Conservation (phyloP, 1,140 invertebrate species). For the Drosophila kikkawai region DNA sequence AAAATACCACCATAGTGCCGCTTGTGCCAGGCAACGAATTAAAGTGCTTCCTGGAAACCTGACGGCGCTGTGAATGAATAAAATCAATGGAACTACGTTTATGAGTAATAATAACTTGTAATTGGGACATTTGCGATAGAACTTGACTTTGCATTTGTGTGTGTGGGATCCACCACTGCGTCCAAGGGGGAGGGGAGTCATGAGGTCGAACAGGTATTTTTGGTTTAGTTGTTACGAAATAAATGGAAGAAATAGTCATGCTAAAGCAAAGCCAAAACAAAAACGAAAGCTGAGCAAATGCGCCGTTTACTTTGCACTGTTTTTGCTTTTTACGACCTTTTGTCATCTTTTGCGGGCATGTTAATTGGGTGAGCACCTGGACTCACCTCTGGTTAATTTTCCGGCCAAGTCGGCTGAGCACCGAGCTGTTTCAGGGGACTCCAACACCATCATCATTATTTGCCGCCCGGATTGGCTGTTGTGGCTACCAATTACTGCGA, state of each 20-base stretch:
- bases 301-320: slow-evolving; percentile 34
- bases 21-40: slow-evolving; percentile 36
- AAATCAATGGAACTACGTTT: slow-evolving; percentile 59
- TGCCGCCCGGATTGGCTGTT: slow-evolving; percentile 6
- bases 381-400: slow-evolving; percentile 65
- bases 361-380: slow-evolving; percentile 42
- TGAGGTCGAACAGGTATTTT: slow-evolving; percentile 60
- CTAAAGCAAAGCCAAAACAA: slow-evolving; percentile 44
- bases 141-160: slow-evolving; percentile 49
- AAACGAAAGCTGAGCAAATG: slow-evolving; percentile 20
- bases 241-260: slow-evolving; percentile 32
- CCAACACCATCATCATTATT: slow-evolving; percentile 18
- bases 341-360: slow-evolving; percentile 13
- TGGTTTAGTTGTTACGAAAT: slow-evolving; percentile 70
- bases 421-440: slow-evolving; percentile 10
- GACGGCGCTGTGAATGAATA: slow-evolving; percentile 22
- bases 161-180: background rate
- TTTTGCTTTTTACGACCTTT: slow-evolving; percentile 26
- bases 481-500: slow-evolving; percentile 28
- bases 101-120: slow-evolving; percentile 25
- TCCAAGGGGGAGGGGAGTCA: background rate
- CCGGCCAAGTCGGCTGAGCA: slow-evolving; percentile 24
- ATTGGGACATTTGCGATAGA: slow-evolving; percentile 16
- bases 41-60: slow-evolving; percentile 17
- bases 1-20: background rate